A percentile compares a stretch with the other conserved stretches of the same genome.
Conservation (phyloP, 2,888 invertebrate species). For the Drosophila infuscata region DNA sequence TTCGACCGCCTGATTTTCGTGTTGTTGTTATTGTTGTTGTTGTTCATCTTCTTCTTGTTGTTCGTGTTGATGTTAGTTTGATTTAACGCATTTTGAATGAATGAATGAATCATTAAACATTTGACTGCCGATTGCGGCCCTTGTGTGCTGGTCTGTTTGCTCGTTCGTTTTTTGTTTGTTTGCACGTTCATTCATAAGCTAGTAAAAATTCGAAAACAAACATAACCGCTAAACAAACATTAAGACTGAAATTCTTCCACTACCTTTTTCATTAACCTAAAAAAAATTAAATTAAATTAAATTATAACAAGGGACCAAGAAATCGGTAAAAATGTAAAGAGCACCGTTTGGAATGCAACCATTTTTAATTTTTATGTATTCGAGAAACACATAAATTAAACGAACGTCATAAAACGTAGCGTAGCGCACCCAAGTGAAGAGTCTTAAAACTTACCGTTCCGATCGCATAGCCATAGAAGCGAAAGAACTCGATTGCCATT, state of each 20-base stretch:
- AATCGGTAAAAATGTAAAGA: slow-evolving; percentile 3
- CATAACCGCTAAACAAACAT: slow-evolving; percentile 42
- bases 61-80: slow-evolving; percentile 16
- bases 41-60: background rate
- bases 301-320: background rate
- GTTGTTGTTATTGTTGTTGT: slow-evolving; percentile 8
- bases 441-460: slow-evolving; percentile 10
- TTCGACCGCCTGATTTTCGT: background rate
- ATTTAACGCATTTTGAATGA: slow-evolving; percentile 36
- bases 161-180: slow-evolving; percentile 50
- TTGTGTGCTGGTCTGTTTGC: slow-evolving; percentile 12
- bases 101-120: slow-evolving; percentile 32
- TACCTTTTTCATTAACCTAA: slow-evolving; percentile 66
- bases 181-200: slow-evolving; percentile 71
- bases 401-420: slow-evolving; percentile 54
- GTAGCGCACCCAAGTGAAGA: slow-evolving; percentile 46
- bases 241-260: slow-evolving; percentile 42
- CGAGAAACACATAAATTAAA: background rate
- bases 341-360: slow-evolving; percentile 38
- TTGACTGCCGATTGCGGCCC: slow-evolving; percentile 32
- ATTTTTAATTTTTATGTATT: slow-evolving; percentile 14
- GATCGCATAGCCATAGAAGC: slow-evolving; percentile 23
- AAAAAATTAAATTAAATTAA: slow-evolving; percentile 16
- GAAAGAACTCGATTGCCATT: slow-evolving; percentile 44
- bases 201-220: slow-evolving; percentile 56